A percentile compares a stretch with the other conserved stretches of the same genome.
phyloP scores from a whole-genome alignment of 2,113 vertebrate genomes.

The Hippolais icterina region DNA sequence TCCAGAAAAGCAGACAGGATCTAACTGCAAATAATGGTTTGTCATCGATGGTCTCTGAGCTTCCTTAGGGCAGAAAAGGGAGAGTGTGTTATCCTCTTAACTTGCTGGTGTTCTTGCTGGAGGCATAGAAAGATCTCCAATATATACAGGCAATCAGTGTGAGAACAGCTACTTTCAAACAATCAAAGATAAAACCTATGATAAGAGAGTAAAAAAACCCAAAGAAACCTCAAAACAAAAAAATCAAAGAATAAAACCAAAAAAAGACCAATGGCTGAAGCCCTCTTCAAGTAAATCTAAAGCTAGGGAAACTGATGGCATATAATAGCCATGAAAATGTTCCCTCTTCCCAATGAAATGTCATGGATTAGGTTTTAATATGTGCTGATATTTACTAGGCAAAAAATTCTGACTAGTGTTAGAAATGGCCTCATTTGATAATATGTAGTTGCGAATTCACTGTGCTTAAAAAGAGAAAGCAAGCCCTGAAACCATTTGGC shows the following conservation, averaged over 20 bases:
- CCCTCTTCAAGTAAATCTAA: neutral
- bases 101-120: neutral
- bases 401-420: neutral
- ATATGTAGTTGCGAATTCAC: neutral
- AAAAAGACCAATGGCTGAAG: neutral
- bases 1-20: neutral
- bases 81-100: neutral
- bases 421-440: neutral
- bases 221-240: neutral
- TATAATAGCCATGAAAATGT: neutral
- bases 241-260: neutral
- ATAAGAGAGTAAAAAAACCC: neutral
- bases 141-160: neutral
- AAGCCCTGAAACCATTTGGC: neutral
- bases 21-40: neutral
- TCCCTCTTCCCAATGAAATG: neutral
- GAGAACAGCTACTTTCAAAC: neutral
- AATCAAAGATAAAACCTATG: neutral
- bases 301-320: neutral
- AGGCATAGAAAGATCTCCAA: neutral
- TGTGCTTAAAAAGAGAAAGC: neutral
- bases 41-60: neutral
- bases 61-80: neutral
- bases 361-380: neutral
- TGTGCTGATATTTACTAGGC: neutral